These are phyloP conservation scores for Mamestra brassicae DNA, from an alignment of 2,888 invertebrate genomes.

Conservation along the genomic window DNA sequence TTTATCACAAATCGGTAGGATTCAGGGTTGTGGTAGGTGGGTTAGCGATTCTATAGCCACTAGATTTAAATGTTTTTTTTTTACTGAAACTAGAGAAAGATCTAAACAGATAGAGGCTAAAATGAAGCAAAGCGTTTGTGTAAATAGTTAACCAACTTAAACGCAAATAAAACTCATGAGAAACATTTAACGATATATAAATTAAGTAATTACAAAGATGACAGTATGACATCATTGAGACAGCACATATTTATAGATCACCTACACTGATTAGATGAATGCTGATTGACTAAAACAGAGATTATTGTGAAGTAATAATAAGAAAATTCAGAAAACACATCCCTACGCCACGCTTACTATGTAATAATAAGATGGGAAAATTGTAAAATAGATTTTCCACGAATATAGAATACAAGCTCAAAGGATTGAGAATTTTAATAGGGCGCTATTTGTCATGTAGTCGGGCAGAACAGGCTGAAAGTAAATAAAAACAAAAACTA, in stretches of 20 bases:
- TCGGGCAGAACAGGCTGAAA: background rate
- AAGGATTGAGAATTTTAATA: too few species aligned
- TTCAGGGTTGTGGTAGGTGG: too few species aligned
- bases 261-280: background rate
- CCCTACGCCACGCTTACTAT: background rate
- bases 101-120: background rate
- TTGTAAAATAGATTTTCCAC: background rate
- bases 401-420: background rate
- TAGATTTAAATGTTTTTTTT: too few species aligned
- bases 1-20: too few species aligned
- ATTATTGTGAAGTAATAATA: background rate
- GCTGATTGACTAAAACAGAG: background rate
- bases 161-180: background rate
- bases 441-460: too few species aligned
- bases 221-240: conserved; percentile 2
- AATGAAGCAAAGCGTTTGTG: too few species aligned
- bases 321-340: background rate
- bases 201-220: conserved; percentile 10
- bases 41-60: too few species aligned
- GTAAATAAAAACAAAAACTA: too few species aligned
- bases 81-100: too few species aligned
- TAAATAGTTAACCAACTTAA: background rate
- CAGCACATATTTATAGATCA: background rate
- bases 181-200: background rate
- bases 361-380: background rate